Conservation (phyloP, 2,113 vertebrate genomes). For the Tichodroma muraria region DNA sequence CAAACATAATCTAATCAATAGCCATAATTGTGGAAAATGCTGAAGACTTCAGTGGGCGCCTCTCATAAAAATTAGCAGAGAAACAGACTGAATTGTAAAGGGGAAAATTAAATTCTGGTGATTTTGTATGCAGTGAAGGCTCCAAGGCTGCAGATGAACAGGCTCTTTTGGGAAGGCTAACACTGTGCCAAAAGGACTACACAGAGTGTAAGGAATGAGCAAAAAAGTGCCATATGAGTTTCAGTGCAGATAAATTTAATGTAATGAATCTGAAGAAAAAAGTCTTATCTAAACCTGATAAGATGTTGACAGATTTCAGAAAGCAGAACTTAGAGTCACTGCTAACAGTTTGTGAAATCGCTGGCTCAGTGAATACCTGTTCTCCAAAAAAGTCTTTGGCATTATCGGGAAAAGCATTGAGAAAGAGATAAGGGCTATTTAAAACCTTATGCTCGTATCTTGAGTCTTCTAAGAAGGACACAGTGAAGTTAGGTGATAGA, state of each 20-base stretch:
- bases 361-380: neutral
- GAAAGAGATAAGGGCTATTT: neutral
- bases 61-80: neutral
- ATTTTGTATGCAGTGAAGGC: neutral
- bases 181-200: neutral
- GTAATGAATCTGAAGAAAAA: neutral
- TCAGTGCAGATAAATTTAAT: neutral
- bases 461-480: neutral
- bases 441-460: neutral
- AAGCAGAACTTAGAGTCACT: neutral
- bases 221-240: neutral
- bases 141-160: constrained; percentile 18
- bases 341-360: neutral
- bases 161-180: neutral
- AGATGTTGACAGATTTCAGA: constrained; percentile 3
- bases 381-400: neutral
- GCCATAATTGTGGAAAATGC: neutral
- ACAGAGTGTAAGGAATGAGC: neutral
- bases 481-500: neutral
- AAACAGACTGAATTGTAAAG: neutral
- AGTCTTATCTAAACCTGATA: neutral
- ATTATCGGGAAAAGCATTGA: neutral
- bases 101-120: neutral
- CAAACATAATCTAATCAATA: neutral
- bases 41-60: neutral